Evolutionary conservation across 30 jellyfish, hydroid and myxozoan genomes (phyloP).

Genomic region (Aurelia coerulea): DNA sequence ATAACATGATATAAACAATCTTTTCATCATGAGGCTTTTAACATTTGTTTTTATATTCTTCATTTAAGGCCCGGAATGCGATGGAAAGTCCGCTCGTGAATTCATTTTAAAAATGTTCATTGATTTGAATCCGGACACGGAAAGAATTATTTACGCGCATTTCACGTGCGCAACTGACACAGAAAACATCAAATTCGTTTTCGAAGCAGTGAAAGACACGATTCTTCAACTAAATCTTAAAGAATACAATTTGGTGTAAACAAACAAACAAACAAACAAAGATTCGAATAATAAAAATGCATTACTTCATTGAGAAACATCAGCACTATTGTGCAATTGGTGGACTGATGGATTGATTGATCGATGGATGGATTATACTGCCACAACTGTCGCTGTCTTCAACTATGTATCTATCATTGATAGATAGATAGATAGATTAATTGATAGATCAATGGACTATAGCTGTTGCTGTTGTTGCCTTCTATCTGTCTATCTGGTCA

Average conservation of each 20-base stretch:
- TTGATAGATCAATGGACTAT: too few relatives aligned
- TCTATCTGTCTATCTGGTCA: too few relatives aligned
- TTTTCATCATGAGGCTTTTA: too few relatives aligned
- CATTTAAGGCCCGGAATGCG: conserved; percentile 81
- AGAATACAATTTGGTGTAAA: conserved; percentile 97
- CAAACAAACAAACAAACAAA: background rate
- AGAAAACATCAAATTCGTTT: conserved; percentile 95
- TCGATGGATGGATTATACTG: too few relatives aligned
- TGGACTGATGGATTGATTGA: too few relatives aligned
- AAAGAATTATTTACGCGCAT: conserved; percentile 94
- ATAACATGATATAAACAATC: too few relatives aligned
- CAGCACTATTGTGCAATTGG: too few relatives aligned
- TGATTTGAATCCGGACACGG: conserved; percentile 95
- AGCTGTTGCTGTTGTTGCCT: too few relatives aligned
- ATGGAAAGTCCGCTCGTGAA: conserved; percentile 94
- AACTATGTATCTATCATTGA: too few relatives aligned
- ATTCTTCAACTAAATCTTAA: conserved; percentile 92
- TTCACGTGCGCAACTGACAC: conserved; percentile 99
- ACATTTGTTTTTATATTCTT: background rate
- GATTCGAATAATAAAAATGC: conserved; percentile 7
- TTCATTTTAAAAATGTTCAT: conserved; percentile 93
- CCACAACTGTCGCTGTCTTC: too few relatives aligned
- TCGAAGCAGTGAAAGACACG: conserved; percentile 99
- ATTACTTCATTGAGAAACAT: background rate
- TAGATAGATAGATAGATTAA: too few relatives aligned